These are phyloP conservation scores for Cheilosia variabilis DNA, from an alignment of 2,888 invertebrate genomes.

Conservation along the genomic window DNA sequence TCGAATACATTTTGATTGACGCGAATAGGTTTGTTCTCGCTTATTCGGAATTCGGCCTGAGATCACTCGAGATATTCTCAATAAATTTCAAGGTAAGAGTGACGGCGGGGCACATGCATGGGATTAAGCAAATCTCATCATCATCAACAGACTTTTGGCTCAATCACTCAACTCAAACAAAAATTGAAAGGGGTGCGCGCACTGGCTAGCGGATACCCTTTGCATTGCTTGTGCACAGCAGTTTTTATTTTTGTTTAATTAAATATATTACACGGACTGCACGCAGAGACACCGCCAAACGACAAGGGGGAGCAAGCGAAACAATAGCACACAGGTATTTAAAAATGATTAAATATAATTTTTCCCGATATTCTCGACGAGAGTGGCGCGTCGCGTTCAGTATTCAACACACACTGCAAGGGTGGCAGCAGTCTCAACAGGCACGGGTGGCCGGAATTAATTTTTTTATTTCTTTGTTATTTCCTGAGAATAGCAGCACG, in stretches of 20 bases:
- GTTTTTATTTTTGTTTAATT: conserved; percentile 58
- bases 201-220: conserved; percentile 13
- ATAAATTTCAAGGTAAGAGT: conserved; percentile 8
- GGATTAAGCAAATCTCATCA: conserved; percentile 42
- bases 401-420: conserved; percentile 67
- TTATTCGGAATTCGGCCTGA: conserved; percentile 33
- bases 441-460: conserved; percentile 39
- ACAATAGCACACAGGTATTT: conserved; percentile 64
- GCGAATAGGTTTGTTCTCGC: conserved; percentile 24
- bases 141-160: conserved; percentile 36
- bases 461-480: conserved; percentile 37
- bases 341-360: conserved; percentile 60
- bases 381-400: conserved; percentile 49
- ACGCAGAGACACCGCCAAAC: conserved; percentile 44
- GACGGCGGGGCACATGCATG: conserved; percentile 40
- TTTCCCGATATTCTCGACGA: conserved; percentile 41
- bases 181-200: conserved; percentile 4
- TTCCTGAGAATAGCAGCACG: conserved; percentile 42
- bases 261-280: conserved; percentile 46
- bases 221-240: conserved; percentile 35
- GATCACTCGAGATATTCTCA: conserved; percentile 71
- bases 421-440: conserved; percentile 33
- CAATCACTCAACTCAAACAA: conserved; percentile 58
- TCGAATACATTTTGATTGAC: conserved; percentile 80
- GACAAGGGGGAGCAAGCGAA: conserved; percentile 29